Base-by-base conservation (phyloP, 1,140 invertebrate species). In the Drosophila auraria region DNA sequence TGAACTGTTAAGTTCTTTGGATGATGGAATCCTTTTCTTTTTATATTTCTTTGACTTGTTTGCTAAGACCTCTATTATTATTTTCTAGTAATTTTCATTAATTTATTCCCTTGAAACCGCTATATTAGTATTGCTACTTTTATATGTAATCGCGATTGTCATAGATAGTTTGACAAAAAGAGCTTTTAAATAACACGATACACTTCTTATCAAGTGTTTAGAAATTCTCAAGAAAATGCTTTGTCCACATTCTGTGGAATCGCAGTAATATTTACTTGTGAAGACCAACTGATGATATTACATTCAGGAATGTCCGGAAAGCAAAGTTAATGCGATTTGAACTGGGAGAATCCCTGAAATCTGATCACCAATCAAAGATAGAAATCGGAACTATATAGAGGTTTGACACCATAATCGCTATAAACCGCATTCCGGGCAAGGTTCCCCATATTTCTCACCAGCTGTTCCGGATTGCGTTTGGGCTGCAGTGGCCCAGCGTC, bases 381-480 rank as follows among this genome's bases (percentile, higher is more conserved):
- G 1, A 33, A 6, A 30, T 30, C 27, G 1, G 27, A 30, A 30
- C 7, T 33, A 8, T 33, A 33, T 33, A 33, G 30, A 33, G 8
- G 8, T 33, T 33, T 8, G 7, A 33, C 30, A 33, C 30, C 30
- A 9, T 33, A 9, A 6, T 2, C 5, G 0, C 27, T 42, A 9
- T 20, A 40, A n/a, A n/a, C 6, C 7, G 2, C 0, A 27, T 44
- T 14, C 1, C 5, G 0, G 8, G 9, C 25, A 20, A 15, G n/a
- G 20, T 30, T 56, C 30, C 15, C 0, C 0, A 11, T n/a, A 12
- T 33, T 23, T 20, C 54, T 58, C 25, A 63, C 51, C 68, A 53
- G 45, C 79, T 53, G 30, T 58, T 42, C 33, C 50, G 1, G 71
- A 56, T 27, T 63, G 58, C 15, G 58, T 61, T 27, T 71, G 68